A percentile compares a stretch with the other conserved stretches of the same genome.
Conservation (phyloP, 2,797 vertebrate genomes). For the Sus cebifrons region DNA sequence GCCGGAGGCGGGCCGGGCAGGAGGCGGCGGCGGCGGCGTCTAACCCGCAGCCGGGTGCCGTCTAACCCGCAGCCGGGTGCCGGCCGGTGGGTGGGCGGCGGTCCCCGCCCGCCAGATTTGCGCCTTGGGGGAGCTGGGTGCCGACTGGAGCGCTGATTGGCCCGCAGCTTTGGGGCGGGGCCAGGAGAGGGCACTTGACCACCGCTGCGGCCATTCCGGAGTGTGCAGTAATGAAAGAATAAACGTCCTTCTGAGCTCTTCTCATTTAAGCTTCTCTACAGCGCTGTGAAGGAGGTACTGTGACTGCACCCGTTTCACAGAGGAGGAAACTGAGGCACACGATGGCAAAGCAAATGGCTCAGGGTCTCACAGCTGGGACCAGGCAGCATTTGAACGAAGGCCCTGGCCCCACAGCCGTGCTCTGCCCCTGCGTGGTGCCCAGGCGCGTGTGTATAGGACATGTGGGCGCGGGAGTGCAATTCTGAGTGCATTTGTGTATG, state of each 20-base stretch:
- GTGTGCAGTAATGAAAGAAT: not conserved
- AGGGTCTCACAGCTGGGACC: not conserved
- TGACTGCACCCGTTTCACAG: not conserved
- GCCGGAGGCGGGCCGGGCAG: not conserved
- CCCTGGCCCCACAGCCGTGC: not conserved
- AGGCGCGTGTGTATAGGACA: rapidly evolving
- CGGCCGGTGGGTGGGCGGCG: not conserved
- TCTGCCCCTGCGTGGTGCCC: not conserved
- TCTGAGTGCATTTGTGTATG: not conserved
- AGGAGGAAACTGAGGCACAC: slow-evolving; percentile 26
- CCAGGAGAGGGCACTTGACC: not conserved
- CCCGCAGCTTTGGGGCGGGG: not conserved
- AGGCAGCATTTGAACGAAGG: not conserved
- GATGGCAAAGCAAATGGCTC: not conserved
- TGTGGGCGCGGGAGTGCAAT: not conserved
- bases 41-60: slow-evolving; percentile 42
- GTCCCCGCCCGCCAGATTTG: slow-evolving; percentile 64
- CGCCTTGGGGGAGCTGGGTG: not conserved
- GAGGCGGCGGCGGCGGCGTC: not conserved
- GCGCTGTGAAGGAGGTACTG: not conserved
- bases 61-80: slow-evolving; percentile 42
- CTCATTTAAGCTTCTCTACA: not conserved
- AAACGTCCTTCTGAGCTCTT: not conserved
- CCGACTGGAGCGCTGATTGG: not conserved
- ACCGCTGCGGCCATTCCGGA: not conserved